Evolutionary conservation across 2,113 vertebrate species (phyloP).

Genomic region (Apistogramma diplotaenia): DNA sequence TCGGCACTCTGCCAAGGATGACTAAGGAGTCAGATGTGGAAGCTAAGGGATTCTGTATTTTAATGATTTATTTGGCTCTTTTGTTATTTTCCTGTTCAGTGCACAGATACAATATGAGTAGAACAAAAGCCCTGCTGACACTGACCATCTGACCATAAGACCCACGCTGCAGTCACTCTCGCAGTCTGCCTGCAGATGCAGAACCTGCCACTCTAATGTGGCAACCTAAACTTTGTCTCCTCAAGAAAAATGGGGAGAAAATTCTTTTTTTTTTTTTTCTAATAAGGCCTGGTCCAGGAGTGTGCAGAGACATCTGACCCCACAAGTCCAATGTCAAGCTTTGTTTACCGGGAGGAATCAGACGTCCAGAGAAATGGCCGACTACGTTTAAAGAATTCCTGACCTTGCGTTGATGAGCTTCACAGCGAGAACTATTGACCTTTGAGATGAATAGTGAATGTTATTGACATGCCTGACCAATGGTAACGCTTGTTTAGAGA

Average conservation of each 20-base stretch:
- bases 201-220: constrained; percentile 27
- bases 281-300: constrained; percentile 8
- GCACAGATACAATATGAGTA: constrained; percentile 73
- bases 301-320: constrained; percentile 10
- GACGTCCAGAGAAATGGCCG: constrained; percentile 30
- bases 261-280: neutral
- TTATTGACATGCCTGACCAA: constrained; percentile 63
- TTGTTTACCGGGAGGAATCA: constrained; percentile 42
- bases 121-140: constrained; percentile 72
- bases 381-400: constrained; percentile 62
- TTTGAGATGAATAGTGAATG: constrained; percentile 64
- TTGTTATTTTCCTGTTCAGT: constrained; percentile 72
- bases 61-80: constrained; percentile 73
- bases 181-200: constrained; percentile 42
- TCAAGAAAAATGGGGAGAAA: neutral
- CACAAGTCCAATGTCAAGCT: constrained; percentile 40
- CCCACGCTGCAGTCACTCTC: constrained; percentile 54
- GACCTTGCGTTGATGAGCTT: constrained; percentile 60
- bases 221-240: constrained; percentile 20
- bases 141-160: constrained; percentile 71
- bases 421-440: constrained; percentile 63
- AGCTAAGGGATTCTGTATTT: constrained; percentile 66
- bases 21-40: constrained; percentile 72
- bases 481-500: constrained; percentile 59
- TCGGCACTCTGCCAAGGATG: constrained; percentile 51